These are phyloP conservation scores for Prunella strophiata DNA, from an alignment of 2,797 vertebrate species.

Conservation along the genomic window DNA sequence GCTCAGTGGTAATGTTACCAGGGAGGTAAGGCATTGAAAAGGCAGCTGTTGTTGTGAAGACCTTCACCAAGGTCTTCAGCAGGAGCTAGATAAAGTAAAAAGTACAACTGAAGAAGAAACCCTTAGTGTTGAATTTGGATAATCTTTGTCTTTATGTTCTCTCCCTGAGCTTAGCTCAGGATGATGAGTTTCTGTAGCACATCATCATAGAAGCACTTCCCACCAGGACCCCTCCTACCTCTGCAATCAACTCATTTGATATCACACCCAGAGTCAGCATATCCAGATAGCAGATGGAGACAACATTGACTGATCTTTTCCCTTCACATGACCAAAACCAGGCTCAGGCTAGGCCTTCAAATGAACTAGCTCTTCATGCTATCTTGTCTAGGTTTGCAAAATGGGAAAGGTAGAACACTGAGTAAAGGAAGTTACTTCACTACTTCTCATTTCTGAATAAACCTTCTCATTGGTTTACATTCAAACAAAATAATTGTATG, in stretches of 20 bases:
- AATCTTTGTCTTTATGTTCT: not conserved
- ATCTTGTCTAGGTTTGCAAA: not conserved
- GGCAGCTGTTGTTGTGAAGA: not conserved
- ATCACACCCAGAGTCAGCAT: not conserved
- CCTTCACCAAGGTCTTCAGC: not conserved
- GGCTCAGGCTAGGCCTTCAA: not conserved
- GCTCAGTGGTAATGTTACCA: not conserved
- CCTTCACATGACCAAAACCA: not conserved
- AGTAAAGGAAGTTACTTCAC: not conserved
- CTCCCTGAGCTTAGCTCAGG: not conserved
- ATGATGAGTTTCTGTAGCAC: not conserved
- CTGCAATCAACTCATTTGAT: not conserved
- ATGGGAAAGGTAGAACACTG: not conserved
- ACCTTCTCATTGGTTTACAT: not conserved
- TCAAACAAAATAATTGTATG: not conserved
- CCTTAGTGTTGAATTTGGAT: not conserved
- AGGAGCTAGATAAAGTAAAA: not conserved
- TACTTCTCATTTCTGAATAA: not conserved
- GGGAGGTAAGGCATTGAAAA: not conserved
- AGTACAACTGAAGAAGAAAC: not conserved
- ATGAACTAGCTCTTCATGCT: not conserved
- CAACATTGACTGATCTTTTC: not conserved
- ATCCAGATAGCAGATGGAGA: not conserved
- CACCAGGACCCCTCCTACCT: not conserved
- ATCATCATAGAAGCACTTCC: not conserved